Conservation (phyloP, 2,797 vertebrate genomes). For the Mus caroli region DNA sequence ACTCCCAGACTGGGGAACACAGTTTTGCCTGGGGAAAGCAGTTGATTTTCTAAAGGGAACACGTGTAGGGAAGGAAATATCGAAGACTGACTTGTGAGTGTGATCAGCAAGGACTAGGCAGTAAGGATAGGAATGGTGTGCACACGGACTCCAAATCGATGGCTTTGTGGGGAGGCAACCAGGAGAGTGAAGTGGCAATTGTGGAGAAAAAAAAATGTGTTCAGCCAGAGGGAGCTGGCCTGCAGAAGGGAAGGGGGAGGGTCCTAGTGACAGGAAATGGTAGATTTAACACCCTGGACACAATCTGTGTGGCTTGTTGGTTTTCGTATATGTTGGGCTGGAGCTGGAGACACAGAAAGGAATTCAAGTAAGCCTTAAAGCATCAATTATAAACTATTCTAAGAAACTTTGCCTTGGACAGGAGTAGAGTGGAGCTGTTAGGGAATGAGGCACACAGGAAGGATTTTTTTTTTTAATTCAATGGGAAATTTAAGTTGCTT, state of each 20-base stretch:
- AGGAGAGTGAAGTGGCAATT: neutral
- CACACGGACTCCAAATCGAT: neutral
- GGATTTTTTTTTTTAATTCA: neutral
- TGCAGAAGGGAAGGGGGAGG: neutral
- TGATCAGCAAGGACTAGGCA: neutral
- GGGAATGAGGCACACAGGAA: neutral
- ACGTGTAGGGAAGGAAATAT: neutral
- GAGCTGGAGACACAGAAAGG: neutral
- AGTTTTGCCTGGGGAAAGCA: neutral
- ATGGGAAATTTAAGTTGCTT: constrained; percentile 34
- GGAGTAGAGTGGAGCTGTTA: neutral
- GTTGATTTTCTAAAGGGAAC: neutral
- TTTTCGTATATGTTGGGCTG: neutral
- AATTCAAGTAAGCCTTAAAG: neutral
- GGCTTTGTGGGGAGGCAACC: neutral
- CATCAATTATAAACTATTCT: neutral
- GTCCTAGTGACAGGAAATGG: neutral
- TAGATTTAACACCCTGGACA: neutral
- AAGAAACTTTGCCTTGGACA: neutral
- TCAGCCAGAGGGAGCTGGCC: neutral
- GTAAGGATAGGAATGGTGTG: neutral
- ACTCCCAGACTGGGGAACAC: no score
- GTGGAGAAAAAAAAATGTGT: neutral
- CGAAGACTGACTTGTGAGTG: neutral
- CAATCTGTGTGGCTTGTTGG: neutral